phyloP scores from a whole-genome alignment of 2,797 vertebrate species.

The Acestrorhynchus altus region DNA sequence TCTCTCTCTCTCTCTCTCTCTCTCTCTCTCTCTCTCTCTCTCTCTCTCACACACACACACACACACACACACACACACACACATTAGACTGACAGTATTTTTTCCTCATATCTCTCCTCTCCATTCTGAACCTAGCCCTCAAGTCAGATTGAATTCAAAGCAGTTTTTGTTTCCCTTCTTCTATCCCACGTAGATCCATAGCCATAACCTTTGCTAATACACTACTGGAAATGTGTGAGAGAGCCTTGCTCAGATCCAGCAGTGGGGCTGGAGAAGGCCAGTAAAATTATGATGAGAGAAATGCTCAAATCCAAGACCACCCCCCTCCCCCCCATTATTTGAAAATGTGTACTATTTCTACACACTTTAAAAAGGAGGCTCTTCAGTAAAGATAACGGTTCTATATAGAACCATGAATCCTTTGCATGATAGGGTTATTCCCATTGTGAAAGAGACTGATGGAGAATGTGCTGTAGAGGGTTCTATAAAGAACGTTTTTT shows the following conservation, averaged over 20 bases:
- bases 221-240: not conserved
- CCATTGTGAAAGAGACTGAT: too few relatives aligned
- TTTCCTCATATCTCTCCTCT: slow-evolving; percentile 16
- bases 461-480: too few relatives aligned
- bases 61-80: slow-evolving; percentile 16
- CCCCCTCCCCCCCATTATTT: too few relatives aligned
- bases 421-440: too few relatives aligned
- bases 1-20: too few relatives aligned
- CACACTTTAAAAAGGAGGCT: too few relatives aligned
- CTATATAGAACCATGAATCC: too few relatives aligned
- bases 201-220: not conserved
- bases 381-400: too few relatives aligned
- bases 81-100: slow-evolving; percentile 14
- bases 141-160: slow-evolving; percentile 26
- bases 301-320: too few relatives aligned
- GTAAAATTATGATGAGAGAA: slow-evolving; percentile 44
- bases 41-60: not conserved
- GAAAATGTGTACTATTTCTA: too few relatives aligned
- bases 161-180: not conserved
- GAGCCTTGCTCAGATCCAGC: not conserved
- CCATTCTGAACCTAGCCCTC: slow-evolving; percentile 12
- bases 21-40: too few relatives aligned
- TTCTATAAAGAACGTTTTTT: too few relatives aligned
- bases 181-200: not conserved
- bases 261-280: slow-evolving; percentile 30